Evolutionary conservation across 2,888 invertebrate species (phyloP), one percentile per base, ranked within the genome.

Genomic region (Venustoraphidia nigricollis): DNA sequence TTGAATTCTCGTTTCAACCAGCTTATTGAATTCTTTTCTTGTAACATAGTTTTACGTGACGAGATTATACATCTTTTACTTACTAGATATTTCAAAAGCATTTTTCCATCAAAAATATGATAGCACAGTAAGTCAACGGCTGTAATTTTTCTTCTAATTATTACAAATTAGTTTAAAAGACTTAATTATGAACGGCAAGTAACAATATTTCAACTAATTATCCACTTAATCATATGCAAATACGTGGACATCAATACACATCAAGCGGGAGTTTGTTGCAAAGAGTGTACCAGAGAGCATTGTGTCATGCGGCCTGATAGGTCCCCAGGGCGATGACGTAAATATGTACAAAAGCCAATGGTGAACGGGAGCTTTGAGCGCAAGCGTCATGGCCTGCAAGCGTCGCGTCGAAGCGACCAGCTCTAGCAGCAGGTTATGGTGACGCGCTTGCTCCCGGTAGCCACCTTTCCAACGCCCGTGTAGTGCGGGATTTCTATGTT

Each of bases 261-360:
- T 14, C 9, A 17, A n/a, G 17, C 42, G 34, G 34, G 4, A 17
- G 10, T 27, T 27, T 27, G 27, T 6, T 27, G 27, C 27, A 27
- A 27, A 27, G 42, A 17, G 34, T 27, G 42, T 27, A 10, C 17
- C 10, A 36, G 38, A 37, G 27, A 27, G 27, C 27, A 6, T 27
- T 36, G 10, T 14, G 17, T 45, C 27, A 34, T 34, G 44, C 13
- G 27, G 9, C 34, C 13, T 27, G 47, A 47, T 47, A 43, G 47
- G 47, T 43, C 43, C 42, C 47, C 13, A 27, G 40, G 47, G 43
- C 37, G 35, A 35, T 47, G 47, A 47, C 47, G 47, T 47, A 42
- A 47, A 47, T 47, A 10, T 6, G 42, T 42, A n/a, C 9, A 11
- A 34, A 10, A 42, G 34, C 42, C 42, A 42, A 42, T 42, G 17